Conservation (phyloP, 2,888 invertebrate genomes). For the Acleris laterana region DNA sequence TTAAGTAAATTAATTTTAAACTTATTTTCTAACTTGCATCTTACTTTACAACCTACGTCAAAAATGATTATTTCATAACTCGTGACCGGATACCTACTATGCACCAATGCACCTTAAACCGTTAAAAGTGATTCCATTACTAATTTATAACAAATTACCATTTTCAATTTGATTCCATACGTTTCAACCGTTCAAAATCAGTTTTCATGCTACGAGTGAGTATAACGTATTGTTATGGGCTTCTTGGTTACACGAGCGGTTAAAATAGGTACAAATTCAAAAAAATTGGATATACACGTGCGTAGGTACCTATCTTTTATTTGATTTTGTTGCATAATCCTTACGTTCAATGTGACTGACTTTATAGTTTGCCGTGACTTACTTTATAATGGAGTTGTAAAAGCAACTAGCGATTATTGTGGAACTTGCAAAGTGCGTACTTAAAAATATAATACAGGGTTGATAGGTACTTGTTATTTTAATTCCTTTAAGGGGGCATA, state of each 20-base stretch:
- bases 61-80: too few species aligned
- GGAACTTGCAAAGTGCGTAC: too few species aligned
- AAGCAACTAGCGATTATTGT: background rate
- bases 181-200: background rate
- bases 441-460: too few species aligned
- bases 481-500: too few species aligned
- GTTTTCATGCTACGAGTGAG: background rate
- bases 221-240: background rate
- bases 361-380: background rate
- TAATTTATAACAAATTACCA: conserved; percentile 2
- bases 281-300: background rate
- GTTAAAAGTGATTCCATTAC: background rate
- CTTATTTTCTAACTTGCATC: too few species aligned
- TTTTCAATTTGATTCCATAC: background rate
- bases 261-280: background rate
- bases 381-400: background rate
- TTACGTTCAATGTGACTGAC: background rate
- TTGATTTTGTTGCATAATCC: background rate
- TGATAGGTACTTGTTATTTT: too few species aligned
- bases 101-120: too few species aligned
- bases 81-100: too few species aligned
- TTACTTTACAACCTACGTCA: too few species aligned
- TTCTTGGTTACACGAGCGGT: background rate
- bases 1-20: too few species aligned
- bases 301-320: conserved; percentile 6